phyloP scores from a whole-genome alignment of 2,113 vertebrate genomes.

The Takifugu bimaculatus region DNA sequence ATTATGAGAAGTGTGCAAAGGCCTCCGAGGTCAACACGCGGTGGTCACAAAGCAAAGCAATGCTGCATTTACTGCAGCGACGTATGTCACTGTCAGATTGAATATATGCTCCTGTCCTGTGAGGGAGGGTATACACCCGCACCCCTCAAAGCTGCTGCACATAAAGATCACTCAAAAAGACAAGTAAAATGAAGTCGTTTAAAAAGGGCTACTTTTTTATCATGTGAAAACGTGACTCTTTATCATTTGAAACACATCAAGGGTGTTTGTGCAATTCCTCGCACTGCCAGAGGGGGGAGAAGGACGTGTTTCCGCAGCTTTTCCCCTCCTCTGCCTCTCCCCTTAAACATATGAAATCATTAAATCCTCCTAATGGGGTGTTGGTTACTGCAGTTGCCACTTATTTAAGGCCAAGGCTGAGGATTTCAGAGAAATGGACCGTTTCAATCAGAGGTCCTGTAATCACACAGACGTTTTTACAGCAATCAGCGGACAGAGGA shows the following conservation, averaged over 20 bases:
- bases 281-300: slow-evolving; percentile 1
- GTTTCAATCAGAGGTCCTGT: slow-evolving; percentile 48
- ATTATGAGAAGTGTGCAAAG: too few relatives aligned
- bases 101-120: not conserved
- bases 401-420: slow-evolving; percentile 39
- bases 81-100: not conserved
- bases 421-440: slow-evolving; percentile 22
- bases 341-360: slow-evolving; percentile 14
- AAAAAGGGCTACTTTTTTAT: not conserved
- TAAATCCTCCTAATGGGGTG: slow-evolving; percentile 19
- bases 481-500: slow-evolving; percentile 49
- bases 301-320: not conserved
- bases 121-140: too few relatives aligned
- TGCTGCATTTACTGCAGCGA: not conserved
- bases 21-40: too few relatives aligned
- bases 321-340: not conserved
- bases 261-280: not conserved
- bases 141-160: not conserved
- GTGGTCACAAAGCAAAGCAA: not conserved
- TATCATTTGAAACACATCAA: not conserved
- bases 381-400: slow-evolving; percentile 15
- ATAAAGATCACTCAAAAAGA: not conserved
- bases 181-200: not conserved
- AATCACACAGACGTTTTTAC: slow-evolving; percentile 50
- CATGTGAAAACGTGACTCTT: too few relatives aligned